phyloP scores from a whole-genome alignment of 2,113 vertebrate genomes.

The Pterocles gutturalis region DNA sequence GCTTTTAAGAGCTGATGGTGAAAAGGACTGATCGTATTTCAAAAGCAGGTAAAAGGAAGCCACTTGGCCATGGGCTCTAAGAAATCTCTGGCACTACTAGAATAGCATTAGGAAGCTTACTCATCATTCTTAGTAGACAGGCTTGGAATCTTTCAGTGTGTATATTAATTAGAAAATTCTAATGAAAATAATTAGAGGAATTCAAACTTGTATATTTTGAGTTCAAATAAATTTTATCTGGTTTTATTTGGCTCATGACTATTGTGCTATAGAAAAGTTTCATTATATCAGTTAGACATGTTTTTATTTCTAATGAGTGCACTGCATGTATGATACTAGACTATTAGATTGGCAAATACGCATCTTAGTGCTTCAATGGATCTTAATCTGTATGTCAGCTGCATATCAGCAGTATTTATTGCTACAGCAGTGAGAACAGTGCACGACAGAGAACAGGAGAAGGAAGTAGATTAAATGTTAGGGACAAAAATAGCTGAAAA shows the following conservation, averaged over 20 bases:
- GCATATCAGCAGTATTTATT: neutral
- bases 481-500: slow-evolving; percentile 23
- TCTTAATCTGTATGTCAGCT: neutral
- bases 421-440: neutral
- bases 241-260: neutral
- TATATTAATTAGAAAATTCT: neutral
- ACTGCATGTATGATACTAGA: neutral
- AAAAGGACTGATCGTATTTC: neutral
- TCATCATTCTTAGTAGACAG: neutral
- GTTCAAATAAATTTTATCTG: neutral
- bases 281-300: neutral
- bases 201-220: neutral
- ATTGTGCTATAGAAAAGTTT: neutral
- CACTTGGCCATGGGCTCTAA: neutral
- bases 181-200: neutral
- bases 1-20: neutral
- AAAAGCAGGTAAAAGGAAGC: neutral
- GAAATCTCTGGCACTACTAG: neutral
- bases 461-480: neutral
- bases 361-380: neutral
- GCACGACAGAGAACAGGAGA: neutral
- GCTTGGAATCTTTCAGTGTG: neutral
- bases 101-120: neutral
- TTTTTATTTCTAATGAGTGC: neutral
- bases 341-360: neutral